Conservation (phyloP, 1,140 invertebrate species). For the Drosophila erecta region DNA sequence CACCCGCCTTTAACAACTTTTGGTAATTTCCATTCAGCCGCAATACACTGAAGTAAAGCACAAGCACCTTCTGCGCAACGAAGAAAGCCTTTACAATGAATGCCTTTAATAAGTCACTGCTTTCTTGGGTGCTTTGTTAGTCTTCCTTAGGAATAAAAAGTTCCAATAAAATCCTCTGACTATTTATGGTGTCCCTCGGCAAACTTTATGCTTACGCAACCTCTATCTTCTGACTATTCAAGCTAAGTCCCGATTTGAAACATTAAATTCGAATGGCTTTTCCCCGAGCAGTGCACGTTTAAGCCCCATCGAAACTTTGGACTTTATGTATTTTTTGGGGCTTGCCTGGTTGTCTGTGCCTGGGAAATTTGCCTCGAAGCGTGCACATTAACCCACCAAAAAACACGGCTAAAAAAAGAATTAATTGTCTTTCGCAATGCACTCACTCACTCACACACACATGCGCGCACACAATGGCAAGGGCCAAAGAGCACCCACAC, state of each 20-base stretch:
- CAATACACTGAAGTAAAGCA: constrained; percentile 11
- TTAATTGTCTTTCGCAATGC: constrained; percentile 80
- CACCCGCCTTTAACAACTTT: constrained; percentile 33
- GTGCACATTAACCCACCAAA: constrained; percentile 35
- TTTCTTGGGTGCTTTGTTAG: too few species aligned
- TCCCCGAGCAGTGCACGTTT: constrained; percentile 9
- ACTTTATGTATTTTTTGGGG: constrained; percentile 21
- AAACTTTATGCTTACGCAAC: background rate
- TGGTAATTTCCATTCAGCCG: constrained; percentile 30
- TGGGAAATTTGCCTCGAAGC: constrained; percentile 52
- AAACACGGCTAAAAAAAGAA: constrained; percentile 46
- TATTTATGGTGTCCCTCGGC: background rate
- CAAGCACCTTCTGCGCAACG: background rate
- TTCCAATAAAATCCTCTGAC: background rate
- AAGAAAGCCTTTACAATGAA: background rate
- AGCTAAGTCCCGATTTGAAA: background rate
- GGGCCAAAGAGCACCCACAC: constrained; percentile 50
- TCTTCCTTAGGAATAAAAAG: too few species aligned
- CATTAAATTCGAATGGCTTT: background rate
- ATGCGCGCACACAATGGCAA: constrained; percentile 23
- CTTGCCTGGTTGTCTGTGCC: constrained; percentile 29
- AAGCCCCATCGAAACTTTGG: constrained; percentile 36
- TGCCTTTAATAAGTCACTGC: too few species aligned
- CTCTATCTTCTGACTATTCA: background rate
- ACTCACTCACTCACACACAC: constrained; percentile 35